phyloP scores from a whole-genome alignment of 2,797 vertebrate genomes.

The Eupleurogrammus muticus region DNA sequence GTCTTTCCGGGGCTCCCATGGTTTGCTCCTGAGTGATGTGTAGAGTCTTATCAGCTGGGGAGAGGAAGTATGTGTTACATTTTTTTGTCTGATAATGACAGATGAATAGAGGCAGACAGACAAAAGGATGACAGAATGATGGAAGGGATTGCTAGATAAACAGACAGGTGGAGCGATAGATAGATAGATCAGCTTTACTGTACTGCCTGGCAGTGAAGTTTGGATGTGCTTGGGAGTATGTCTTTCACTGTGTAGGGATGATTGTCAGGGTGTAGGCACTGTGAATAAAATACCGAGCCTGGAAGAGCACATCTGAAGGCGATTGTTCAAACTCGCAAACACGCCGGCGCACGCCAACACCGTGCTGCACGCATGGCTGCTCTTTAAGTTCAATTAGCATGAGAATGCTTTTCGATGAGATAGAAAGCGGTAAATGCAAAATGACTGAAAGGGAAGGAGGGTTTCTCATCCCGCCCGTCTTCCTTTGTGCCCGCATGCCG shows the following conservation, averaged over 20 bases:
- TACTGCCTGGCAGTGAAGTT: constrained; percentile 60
- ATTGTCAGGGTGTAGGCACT: constrained; percentile 56
- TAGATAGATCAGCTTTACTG: constrained; percentile 68
- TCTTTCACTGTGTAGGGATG: constrained; percentile 56
- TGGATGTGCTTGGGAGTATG: constrained; percentile 57
- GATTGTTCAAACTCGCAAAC: constrained; percentile 55
- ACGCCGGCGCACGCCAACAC: constrained; percentile 34
- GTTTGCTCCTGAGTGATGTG: constrained; percentile 62
- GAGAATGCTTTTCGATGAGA: constrained; percentile 81
- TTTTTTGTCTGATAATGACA: constrained; percentile 73
- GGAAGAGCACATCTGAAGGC: constrained; percentile 58
- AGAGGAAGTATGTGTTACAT: constrained; percentile 66
- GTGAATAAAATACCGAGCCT: constrained; percentile 65
- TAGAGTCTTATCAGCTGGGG: constrained; percentile 58
- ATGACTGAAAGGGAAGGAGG: constrained; percentile 35
- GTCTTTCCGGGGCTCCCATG: constrained; percentile 9
- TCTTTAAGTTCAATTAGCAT: constrained; percentile 85
- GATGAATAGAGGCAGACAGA: constrained; percentile 72
- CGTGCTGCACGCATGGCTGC: constrained; percentile 60
- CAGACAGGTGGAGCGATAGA: constrained; percentile 69
- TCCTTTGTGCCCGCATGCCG: constrained; percentile 7
- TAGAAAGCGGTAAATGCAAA: constrained; percentile 73
- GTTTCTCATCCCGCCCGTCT: constrained; percentile 19
- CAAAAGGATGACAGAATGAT: constrained; percentile 69
- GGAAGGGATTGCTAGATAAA: constrained; percentile 69